Conservation (phyloP, 2,888 invertebrate genomes). For the Norana najaformis region DNA sequence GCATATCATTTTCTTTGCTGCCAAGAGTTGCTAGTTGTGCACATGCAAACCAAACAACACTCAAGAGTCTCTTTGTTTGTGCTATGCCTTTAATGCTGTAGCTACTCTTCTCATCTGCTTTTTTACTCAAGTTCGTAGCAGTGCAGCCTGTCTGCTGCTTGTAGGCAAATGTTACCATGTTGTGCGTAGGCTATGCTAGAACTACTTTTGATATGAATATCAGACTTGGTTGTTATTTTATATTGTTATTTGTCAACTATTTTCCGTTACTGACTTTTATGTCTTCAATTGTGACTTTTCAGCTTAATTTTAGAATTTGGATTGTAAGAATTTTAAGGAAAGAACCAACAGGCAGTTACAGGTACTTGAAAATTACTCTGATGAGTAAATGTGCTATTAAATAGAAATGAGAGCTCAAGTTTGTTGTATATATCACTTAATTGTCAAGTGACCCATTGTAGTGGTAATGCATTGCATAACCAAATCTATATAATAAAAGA, state of each 20-base stretch:
- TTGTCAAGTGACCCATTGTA: no score
- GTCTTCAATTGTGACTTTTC: not conserved
- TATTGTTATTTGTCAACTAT: conserved; percentile 2
- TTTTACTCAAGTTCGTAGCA: not conserved
- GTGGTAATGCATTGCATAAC: no score
- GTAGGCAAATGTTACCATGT: not conserved
- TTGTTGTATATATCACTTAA: no score
- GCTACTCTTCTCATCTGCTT: not conserved
- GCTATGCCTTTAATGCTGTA: not conserved
- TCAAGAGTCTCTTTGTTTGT: not conserved
- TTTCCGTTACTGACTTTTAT: not conserved
- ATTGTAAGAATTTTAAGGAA: not conserved
- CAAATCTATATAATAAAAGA: no score
- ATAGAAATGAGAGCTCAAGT: not conserved
- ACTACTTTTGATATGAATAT: not conserved
- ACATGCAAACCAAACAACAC: not conserved
- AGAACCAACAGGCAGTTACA: not conserved
- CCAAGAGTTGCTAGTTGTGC: not conserved
- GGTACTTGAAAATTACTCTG: not conserved
- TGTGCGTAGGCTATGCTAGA: not conserved
- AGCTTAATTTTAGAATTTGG: not conserved
- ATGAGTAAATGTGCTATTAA: not conserved
- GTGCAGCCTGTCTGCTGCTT: not conserved
- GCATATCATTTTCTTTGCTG: not conserved
- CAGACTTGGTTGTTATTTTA: not conserved